Evolutionary conservation across 2,113 vertebrate species (phyloP), one percentile per base, ranked within the genome.

Genomic region (Notarius lentiginosus): DNA sequence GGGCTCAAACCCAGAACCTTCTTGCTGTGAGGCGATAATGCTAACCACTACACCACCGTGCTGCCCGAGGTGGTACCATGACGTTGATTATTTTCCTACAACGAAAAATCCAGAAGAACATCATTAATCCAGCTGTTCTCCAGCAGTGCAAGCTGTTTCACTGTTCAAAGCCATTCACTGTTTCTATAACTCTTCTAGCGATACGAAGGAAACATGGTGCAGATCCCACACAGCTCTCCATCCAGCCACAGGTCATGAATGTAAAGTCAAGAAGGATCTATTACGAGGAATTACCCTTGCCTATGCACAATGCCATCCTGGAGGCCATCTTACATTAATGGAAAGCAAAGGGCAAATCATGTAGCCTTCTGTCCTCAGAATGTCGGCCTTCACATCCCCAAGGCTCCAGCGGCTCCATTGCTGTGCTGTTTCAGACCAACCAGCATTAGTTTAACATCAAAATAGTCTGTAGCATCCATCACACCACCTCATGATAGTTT

Each of bases 211-310:
- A 24, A 18, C 41, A 41, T 41, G 41, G 41, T 41, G 41, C 41
- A 41, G 41, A 41, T 60, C 65, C 22, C 84, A 84, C 58, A 53
- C 63, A 65, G 49, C 70, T 51, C 63, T 60, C 75, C 76, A 61
- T 5, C 65, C 68, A 27, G 75, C 61, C 47, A 79, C 51, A 56
- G 79, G 82, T 58, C 82, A 60, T 65, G 63, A 79, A 65, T 53
- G 58, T 15, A 14, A 41, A 85, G 86, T 89, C 82, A 82, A 22
- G 70, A 51, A 18, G 34, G 51, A 90, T 89, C 80, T 73, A 84
- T 86, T 60, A 79, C 8, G 8, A 17, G 55, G 77, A 86, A 84
- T 84, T 47, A 72, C 20, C 22, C 24, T 9, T 17, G 58, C 7
- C 60, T 22, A 5, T 24, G 60, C 58, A 61, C 20, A 41, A 22